These are phyloP conservation scores for Spicauda simplicius DNA, from an alignment of 2,888 invertebrate genomes.

Conservation along the genomic window DNA sequence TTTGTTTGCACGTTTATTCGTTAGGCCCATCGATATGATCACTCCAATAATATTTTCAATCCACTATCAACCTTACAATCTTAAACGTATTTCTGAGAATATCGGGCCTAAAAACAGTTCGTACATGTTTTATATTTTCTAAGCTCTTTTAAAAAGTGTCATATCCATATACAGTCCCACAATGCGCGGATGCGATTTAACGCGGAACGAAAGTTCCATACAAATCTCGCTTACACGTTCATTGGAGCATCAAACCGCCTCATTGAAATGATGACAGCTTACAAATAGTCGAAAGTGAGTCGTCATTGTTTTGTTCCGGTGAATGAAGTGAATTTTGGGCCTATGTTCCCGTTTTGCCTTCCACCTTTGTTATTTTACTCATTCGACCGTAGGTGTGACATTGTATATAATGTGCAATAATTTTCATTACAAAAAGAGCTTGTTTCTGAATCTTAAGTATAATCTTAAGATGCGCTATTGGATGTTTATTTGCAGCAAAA, in stretches of 20 bases:
- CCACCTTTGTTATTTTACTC: constrained; percentile 42
- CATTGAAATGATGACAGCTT: constrained; percentile 71
- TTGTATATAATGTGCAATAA: too few relatives aligned
- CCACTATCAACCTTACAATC: too few relatives aligned
- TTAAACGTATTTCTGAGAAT: too few relatives aligned
- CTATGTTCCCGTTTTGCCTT: constrained; percentile 23
- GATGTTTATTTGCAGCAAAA: too few relatives aligned
- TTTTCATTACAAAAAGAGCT: too few relatives aligned
- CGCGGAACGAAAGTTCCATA: constrained; percentile 60
- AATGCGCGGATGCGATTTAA: constrained; percentile 39
- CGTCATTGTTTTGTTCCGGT: constrained; percentile 47
- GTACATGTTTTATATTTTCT: not conserved
- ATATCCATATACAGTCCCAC: constrained; percentile 31
- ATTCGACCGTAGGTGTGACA: constrained; percentile 48
- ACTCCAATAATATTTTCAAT: too few relatives aligned
- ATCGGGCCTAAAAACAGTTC: not conserved
- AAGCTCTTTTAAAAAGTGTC: constrained; percentile 10
- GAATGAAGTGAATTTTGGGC: constrained; percentile 31
- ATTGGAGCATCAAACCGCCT: constrained; percentile 70
- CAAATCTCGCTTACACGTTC: constrained; percentile 56
- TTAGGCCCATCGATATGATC: too few relatives aligned
- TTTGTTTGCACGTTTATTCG: too few relatives aligned
- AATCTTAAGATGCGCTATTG: too few relatives aligned
- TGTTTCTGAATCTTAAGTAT: too few relatives aligned
- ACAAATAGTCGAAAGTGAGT: constrained; percentile 75